Evolutionary conservation across 2,888 invertebrate species (phyloP).

Genomic region (Drosophila demipolita): DNA sequence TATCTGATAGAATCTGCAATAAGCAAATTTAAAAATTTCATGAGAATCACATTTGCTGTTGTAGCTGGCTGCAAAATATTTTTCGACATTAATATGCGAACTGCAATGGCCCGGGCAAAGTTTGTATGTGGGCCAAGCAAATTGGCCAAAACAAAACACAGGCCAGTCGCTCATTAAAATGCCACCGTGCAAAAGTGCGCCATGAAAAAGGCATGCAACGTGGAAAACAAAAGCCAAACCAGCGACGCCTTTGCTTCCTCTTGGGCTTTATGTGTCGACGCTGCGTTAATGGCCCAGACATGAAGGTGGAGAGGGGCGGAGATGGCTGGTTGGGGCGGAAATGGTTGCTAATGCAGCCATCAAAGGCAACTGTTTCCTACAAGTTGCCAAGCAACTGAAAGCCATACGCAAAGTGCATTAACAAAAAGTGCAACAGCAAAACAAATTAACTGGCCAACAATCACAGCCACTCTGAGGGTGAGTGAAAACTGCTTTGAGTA

Average conservation of each 20-base stretch:
- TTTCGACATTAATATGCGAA: conserved; percentile 44
- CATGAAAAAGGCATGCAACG: background rate
- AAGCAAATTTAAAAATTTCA: conserved; percentile 41
- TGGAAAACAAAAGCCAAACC: conserved; percentile 40
- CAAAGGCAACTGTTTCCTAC: conserved; percentile 58
- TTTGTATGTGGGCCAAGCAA: conserved; percentile 53
- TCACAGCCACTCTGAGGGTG: conserved; percentile 16
- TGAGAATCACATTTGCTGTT: conserved; percentile 30
- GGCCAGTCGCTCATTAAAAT: conserved; percentile 70
- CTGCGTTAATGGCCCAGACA: conserved; percentile 65
- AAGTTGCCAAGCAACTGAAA: conserved; percentile 36
- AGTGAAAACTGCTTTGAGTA: conserved; percentile 12
- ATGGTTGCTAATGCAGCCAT: conserved; percentile 64
- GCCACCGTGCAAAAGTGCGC: conserved; percentile 35
- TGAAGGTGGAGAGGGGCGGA: conserved; percentile 16
- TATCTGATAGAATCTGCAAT: too few species aligned
- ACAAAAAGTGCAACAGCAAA: conserved; percentile 16
- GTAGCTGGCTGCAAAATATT: conserved; percentile 21
- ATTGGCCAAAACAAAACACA: conserved; percentile 35
- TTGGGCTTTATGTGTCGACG: conserved; percentile 57
- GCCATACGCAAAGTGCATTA: background rate
- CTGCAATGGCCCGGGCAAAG: conserved; percentile 25
- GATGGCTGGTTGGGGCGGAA: conserved; percentile 9
- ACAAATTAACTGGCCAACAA: conserved; percentile 32
- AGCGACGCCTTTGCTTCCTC: conserved; percentile 48